Base-by-base conservation (phyloP, 1,140 invertebrate genomes). In the Drosophila saltans region DNA sequence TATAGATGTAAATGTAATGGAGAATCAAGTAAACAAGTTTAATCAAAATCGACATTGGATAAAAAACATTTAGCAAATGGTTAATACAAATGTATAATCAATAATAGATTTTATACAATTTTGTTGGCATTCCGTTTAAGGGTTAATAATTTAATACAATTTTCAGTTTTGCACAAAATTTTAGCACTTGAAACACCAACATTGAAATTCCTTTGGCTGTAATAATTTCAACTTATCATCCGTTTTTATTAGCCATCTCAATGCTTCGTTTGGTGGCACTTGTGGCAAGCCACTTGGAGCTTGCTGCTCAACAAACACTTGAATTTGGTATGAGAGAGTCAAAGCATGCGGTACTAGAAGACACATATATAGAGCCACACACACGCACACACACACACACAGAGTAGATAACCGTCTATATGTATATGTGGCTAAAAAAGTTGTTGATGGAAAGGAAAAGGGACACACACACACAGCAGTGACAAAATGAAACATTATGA, bases 401-500 rank as follows among this genome's bases (percentile, higher is more conserved):
- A 30, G 28, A 30, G 4, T 2, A 30, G 4, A 4, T 30, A 30
- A 30, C 33, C 6, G 33, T 36, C 3, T 36, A 7, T 36, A 36
- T 52, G 16, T 24, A 48, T 48, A 16, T 48, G 8, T 8, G 45
- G 45, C 45, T 26, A 26, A 36, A 52, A 52, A 26, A 26, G 28
- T 30, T 30, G 45, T 52, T 52, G 45, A 52, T 24, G 45, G 21
- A 30, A 4, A 30, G 28, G 30, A 9, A 58, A 10, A 11, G 2
- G 45, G 45, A 16, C 43, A 30, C 45, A 52, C 21, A 30, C 33
- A 36, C 45, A 52, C 21, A 52, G 45, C 45, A 52, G 24, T 52
- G 57, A 16, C 33, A 33, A 59, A 59, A 59, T 59, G 57, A 59
- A 59, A 59, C 57, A 59, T 59, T 59, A 59, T 59, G 57, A 59